phyloP scores from a whole-genome alignment of 92 coral and sea anemone species.

The Epizoanthus ramosus region DNA sequence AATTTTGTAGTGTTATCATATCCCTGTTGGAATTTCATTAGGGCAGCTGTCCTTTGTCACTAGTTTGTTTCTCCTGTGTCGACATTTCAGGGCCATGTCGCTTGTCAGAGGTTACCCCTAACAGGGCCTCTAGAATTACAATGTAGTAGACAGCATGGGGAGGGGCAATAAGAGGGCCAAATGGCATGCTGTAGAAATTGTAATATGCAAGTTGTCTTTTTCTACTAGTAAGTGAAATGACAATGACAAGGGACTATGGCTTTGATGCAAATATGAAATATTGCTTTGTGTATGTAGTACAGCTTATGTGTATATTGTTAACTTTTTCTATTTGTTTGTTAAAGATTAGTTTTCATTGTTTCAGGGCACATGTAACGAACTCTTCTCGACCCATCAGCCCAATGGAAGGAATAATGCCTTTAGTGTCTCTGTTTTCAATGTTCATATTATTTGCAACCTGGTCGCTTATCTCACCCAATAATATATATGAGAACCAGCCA shows the following conservation, averaged over 20 bases:
- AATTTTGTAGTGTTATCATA: too few relatives aligned
- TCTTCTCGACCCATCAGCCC: slow-evolving; percentile 72
- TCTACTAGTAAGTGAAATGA: too few relatives aligned
- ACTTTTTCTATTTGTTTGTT: not conserved
- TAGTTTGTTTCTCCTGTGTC: too few relatives aligned
- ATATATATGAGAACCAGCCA: slow-evolving; percentile 74
- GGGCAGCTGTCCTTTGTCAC: too few relatives aligned
- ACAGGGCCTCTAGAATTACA: too few relatives aligned
- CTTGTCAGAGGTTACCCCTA: too few relatives aligned
- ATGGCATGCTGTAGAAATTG: not conserved
- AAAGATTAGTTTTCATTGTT: not conserved
- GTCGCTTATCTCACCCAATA: slow-evolving; percentile 80
- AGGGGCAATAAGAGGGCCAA: not conserved
- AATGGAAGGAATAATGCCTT: slow-evolving; percentile 82
- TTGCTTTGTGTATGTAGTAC: not conserved
- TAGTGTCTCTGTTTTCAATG: slow-evolving; percentile 58
- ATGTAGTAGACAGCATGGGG: too few relatives aligned
- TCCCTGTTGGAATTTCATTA: too few relatives aligned
- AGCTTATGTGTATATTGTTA: not conserved
- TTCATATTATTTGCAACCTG: slow-evolving; percentile 71
- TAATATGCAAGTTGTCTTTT: too few relatives aligned
- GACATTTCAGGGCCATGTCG: too few relatives aligned
- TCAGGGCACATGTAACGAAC: slow-evolving; percentile 76
- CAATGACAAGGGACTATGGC: too few relatives aligned
- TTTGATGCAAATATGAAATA: too few relatives aligned